Evolutionary conservation across 2,888 invertebrate species (phyloP).

Genomic region (Synanthedon formicaeformis): DNA sequence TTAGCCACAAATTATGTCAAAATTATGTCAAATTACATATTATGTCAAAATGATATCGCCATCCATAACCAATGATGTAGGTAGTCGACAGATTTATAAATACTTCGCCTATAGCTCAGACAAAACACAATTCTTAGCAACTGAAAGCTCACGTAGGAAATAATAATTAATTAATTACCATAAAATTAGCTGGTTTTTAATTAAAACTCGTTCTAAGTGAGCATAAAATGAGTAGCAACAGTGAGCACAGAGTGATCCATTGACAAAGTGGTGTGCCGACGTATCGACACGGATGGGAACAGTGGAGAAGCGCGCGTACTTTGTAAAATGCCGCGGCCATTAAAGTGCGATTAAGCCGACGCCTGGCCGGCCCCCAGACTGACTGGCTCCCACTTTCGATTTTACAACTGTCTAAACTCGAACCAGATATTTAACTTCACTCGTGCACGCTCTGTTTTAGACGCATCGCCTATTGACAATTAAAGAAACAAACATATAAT

Average conservation of each 20-base stretch:
- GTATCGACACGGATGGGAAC: constrained; percentile 13
- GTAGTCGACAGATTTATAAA: no score
- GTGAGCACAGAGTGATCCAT: not conserved
- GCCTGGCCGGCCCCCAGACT: constrained; percentile 31
- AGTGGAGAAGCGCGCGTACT: constrained; percentile 30
- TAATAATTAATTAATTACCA: no score
- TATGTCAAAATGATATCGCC: no score
- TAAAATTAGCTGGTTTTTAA: no score
- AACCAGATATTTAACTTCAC: constrained; percentile 16
- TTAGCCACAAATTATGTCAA: no score
- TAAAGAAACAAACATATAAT: not conserved
- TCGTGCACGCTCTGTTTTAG: no score
- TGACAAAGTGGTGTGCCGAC: constrained; percentile 1
- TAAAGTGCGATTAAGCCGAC: constrained; percentile 54
- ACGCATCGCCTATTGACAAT: not conserved
- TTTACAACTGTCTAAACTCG: constrained; percentile 49
- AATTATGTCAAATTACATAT: no score
- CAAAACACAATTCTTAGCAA: no score
- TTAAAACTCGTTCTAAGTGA: not conserved
- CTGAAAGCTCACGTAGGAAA: no score
- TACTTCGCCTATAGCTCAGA: no score
- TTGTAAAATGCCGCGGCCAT: constrained; percentile 58
- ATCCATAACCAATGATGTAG: no score
- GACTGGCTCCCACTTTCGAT: constrained; percentile 60
- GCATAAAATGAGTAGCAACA: not conserved